A percentile compares a stretch with the other conserved stretches of the same genome.
phyloP scores from a whole-genome alignment of 2,113 vertebrate genomes.

The Bothrops jararaca region DNA sequence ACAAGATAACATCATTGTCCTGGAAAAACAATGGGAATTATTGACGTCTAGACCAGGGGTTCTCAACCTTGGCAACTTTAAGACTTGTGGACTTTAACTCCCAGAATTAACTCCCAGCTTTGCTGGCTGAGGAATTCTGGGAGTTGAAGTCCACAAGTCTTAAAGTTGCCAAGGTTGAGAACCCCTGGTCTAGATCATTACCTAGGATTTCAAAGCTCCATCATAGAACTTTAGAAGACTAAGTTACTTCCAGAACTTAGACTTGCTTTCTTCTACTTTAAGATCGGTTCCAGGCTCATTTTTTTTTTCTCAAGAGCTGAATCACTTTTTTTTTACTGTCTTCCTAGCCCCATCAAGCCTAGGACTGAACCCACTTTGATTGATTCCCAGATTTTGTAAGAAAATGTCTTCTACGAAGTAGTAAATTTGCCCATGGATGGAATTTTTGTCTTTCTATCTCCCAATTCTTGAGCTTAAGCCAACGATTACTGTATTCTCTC shows the following conservation, averaged over 20 bases:
- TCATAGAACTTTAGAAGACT: slow-evolving; percentile 54
- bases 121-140: too few species aligned
- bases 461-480: not conserved
- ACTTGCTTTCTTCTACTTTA: not conserved
- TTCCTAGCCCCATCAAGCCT: not conserved
- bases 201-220: slow-evolving; percentile 55
- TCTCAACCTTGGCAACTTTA: too few species aligned
- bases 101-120: too few species aligned
- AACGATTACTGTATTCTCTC: not conserved
- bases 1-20: slow-evolving; percentile 40
- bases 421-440: not conserved
- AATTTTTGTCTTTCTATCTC: not conserved
- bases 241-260: slow-evolving; percentile 35
- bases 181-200: slow-evolving; percentile 58
- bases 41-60: too few species aligned
- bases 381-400: not conserved
- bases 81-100: too few species aligned
- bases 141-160: too few species aligned
- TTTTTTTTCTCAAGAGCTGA: not conserved
- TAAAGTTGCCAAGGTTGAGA: too few species aligned
- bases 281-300: not conserved
- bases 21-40: slow-evolving; percentile 41
- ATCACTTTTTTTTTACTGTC: not conserved
- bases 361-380: not conserved
- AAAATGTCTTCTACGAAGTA: not conserved